Evolutionary conservation across 2,113 vertebrate species (phyloP).

Genomic region (Entelurus aequoreus): DNA sequence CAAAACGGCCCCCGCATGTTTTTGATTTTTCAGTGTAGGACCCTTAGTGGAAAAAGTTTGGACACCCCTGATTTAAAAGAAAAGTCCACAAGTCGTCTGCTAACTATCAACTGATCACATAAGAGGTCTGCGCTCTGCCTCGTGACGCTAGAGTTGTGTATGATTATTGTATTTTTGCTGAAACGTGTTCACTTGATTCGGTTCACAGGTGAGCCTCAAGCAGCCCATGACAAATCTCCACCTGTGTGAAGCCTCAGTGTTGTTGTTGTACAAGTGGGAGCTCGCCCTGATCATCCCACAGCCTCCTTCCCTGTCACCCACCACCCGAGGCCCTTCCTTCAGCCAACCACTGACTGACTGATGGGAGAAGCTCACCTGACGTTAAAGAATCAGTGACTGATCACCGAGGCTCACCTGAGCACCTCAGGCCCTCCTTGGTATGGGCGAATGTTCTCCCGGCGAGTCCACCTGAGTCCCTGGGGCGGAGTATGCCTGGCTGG

Average conservation of each 20-base stretch:
- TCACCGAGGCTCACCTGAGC: constrained; percentile 4
- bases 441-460: not conserved
- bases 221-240: constrained; percentile 4
- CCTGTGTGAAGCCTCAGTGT: not conserved
- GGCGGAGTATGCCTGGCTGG: not conserved
- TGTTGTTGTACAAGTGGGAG: constrained; percentile 3
- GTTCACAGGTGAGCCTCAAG: not conserved
- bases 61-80: too few species aligned
- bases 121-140: not conserved
- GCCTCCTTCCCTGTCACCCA: not conserved
- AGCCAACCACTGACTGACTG: constrained; percentile 2
- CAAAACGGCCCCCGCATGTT: too few species aligned
- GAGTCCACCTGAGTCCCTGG: constrained; percentile 4
- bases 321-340: constrained; percentile 5
- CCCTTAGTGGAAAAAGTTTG: too few species aligned
- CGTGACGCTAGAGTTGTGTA: not conserved
- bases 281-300: constrained; percentile 7
- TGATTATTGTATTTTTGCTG: not conserved
- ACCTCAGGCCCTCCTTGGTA: not conserved
- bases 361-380: constrained; percentile 8
- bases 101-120: too few species aligned
- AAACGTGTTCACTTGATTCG: not conserved
- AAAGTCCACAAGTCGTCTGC: too few species aligned
- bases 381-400: constrained; percentile 7
- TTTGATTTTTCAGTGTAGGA: too few species aligned